Evolutionary conservation across 1,140 invertebrate genomes (phyloP).

Genomic region (Ips nitidus): DNA sequence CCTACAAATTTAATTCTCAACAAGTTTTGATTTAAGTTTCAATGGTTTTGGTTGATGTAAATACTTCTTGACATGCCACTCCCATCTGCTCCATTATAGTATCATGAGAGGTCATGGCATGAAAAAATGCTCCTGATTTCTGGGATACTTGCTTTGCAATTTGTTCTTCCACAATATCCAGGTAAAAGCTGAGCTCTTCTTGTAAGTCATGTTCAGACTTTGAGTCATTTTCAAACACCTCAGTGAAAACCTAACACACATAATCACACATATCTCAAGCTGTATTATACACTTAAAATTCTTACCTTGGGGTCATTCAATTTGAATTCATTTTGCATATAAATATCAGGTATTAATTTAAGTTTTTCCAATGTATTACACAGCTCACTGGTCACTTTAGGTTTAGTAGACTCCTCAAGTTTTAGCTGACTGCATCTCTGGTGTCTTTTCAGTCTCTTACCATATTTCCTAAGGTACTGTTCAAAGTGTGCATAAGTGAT

Average conservation of each 20-base stretch:
- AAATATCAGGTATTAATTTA: constrained; percentile 77
- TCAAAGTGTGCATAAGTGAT: constrained; percentile 85
- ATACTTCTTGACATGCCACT: constrained; percentile 76
- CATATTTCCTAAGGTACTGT: constrained; percentile 79
- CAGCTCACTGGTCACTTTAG: constrained; percentile 25
- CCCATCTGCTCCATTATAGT: constrained; percentile 87
- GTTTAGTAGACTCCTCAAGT: constrained; percentile 44
- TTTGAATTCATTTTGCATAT: constrained; percentile 80
- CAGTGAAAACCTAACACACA: constrained; percentile 18
- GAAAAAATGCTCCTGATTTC: constrained; percentile 94
- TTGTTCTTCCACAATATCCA: constrained; percentile 94
- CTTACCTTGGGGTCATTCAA: constrained; percentile 74
- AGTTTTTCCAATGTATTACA: constrained; percentile 46
- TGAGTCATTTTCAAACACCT: constrained; percentile 49
- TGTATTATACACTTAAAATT: neutral
- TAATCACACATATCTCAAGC: constrained; percentile 7
- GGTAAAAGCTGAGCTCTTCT: constrained; percentile 84
- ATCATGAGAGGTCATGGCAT: constrained; percentile 96
- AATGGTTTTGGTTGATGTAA: neutral
- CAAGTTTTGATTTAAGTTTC: constrained; percentile 40
- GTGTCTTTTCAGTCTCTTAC: constrained; percentile 63
- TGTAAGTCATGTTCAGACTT: constrained; percentile 57
- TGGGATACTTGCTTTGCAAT: constrained; percentile 95
- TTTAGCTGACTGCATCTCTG: constrained; percentile 54
- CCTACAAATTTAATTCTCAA: constrained; percentile 1